Percentiles rank a stretch among this genome's conserved stretches.
Conservation (phyloP, 2,113 vertebrate genomes). For the Formicarius rufipectus region DNA sequence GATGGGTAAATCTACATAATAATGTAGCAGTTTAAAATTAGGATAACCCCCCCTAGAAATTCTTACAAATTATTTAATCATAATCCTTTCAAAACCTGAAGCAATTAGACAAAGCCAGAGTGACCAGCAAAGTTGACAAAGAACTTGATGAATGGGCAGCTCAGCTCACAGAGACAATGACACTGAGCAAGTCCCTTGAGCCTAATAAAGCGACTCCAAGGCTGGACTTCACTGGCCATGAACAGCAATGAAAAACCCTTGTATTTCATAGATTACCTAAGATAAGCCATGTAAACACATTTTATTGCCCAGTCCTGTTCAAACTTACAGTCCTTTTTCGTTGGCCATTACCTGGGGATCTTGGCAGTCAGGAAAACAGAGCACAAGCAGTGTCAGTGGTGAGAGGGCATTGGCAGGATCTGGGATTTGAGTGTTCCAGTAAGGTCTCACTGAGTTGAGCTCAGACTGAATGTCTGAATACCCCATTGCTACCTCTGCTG, state of each 20-base stretch:
- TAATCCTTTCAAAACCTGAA: not conserved
- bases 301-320: not conserved
- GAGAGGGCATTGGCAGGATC: not conserved
- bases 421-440: not conserved
- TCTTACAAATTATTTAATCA: not conserved
- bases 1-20: not conserved
- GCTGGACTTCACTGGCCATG: not conserved
- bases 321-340: not conserved
- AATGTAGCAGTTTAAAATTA: not conserved
- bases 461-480: not conserved
- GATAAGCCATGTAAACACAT: not conserved
- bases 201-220: not conserved
- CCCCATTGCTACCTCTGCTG: not conserved
- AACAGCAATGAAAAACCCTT: not conserved
- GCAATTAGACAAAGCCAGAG: slow-evolving; percentile 3
- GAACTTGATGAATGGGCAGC: not conserved
- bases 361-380: not conserved
- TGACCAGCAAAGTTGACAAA: not conserved
- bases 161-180: not conserved
- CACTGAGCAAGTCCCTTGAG: not conserved
- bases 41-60: not conserved
- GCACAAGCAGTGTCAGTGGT: not conserved
- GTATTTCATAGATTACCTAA: not conserved
- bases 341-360: not conserved
- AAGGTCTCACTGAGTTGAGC: not conserved